A percentile compares a stretch with the other conserved stretches of the same genome.
phyloP scores from a whole-genome alignment of 2,113 vertebrate species.

The Herpetotheres cachinnans region DNA sequence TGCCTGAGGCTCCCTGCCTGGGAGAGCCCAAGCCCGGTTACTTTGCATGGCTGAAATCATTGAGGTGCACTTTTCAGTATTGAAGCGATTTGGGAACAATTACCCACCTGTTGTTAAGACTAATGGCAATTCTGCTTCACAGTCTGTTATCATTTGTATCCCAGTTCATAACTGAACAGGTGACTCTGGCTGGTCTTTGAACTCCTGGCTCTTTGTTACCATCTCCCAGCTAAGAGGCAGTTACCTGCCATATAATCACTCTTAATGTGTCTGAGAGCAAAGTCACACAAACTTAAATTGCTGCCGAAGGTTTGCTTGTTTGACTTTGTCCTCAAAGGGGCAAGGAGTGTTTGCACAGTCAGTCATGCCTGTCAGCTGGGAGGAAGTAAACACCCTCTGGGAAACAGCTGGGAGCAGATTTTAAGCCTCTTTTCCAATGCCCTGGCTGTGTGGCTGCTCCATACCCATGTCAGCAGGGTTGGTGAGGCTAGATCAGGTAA shows the following conservation, averaged over 20 bases:
- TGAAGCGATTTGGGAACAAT: not conserved
- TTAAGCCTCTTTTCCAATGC: not conserved
- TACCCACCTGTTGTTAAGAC: not conserved
- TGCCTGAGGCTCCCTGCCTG: not conserved
- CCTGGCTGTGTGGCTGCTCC: not conserved
- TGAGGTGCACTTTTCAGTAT: not conserved
- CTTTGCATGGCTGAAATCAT: not conserved
- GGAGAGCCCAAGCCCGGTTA: not conserved
- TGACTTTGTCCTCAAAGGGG: not conserved
- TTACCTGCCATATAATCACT: not conserved
- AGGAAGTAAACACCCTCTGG: conserved; percentile 1
- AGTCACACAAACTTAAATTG: not conserved
- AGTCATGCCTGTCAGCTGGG: not conserved
- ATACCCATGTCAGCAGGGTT: not conserved
- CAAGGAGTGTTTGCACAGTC: not conserved
- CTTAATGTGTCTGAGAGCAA: not conserved
- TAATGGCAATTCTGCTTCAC: not conserved
- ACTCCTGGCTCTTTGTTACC: not conserved
- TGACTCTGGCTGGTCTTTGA: not conserved
- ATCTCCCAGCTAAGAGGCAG: not conserved
- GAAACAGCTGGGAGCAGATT: not conserved
- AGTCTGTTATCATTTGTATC: not conserved
- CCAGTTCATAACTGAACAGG: not conserved
- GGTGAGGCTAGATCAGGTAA: not conserved
- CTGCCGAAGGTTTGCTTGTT: not conserved